Base-by-base conservation (phyloP, 2,797 vertebrate genomes). In the Macroramphosus scolopax region DNA sequence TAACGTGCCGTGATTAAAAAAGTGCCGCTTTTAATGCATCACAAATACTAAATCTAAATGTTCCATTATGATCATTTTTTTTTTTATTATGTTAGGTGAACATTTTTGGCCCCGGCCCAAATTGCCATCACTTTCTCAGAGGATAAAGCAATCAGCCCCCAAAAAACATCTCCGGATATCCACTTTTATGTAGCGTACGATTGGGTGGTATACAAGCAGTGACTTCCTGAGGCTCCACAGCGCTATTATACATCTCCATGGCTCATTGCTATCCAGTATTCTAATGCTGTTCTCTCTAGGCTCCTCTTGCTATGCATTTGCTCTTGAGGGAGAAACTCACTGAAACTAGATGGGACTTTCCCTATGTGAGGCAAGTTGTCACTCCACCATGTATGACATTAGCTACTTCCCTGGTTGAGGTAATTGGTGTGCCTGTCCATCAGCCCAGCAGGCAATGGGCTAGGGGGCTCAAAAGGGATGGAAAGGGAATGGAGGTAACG, bases 391-490 rank as follows among this genome's bases (percentile, higher is more conserved):
- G 68, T 72, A 48, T 57, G 61, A 56, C 67, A 81, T 79, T 70
- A 82, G 55, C 49, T 69, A 60, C 56, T 22, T 63, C 45, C 63
- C 52, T 58, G 49, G 69, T 78, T 76, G 54, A 59, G 59, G 78
- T 83, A 82, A 88, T 87, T 81, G 79, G 67, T 64, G 72, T 72
- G 51, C 37, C 62, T 66, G 68, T 83, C 76, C 77, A 60, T 62
- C 36, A 69, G 72, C 77, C 78, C 68, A 47, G 68, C 72, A 61
- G 74, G 60, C 65, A 33, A 44, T 15, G 55, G 75, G 80, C 80
- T 80, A 66, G 68, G 68, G 59, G 73, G 59, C 67, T 77, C 53
- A 45, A 72, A 78, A 68, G 68, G 65, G 67, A 70, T 55, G 68
- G 49, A 41, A 72, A 43, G 47, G 68, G 58, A 58, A 81, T 52